phyloP scores from a whole-genome alignment of 2,797 vertebrate species.

The Linurgus olivaceus region DNA sequence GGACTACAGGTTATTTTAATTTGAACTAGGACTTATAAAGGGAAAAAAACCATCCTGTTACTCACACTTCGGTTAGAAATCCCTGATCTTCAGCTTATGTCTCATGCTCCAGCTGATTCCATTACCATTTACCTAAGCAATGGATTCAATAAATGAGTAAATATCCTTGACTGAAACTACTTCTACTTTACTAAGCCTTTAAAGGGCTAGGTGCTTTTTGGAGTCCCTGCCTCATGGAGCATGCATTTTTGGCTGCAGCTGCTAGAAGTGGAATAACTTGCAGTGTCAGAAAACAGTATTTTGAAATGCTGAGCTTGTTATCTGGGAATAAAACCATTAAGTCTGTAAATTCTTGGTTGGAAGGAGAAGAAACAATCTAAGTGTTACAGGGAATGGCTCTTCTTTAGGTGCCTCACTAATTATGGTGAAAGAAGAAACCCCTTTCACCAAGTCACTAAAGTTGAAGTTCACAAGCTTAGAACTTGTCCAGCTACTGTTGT shows the following conservation, averaged over 20 bases:
- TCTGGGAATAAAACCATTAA: not conserved
- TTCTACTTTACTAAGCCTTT: not conserved
- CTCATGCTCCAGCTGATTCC: not conserved
- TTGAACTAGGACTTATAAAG: not conserved
- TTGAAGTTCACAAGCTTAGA: not conserved
- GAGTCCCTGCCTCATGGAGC: not conserved
- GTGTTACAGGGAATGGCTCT: not conserved
- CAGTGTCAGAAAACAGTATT: not conserved
- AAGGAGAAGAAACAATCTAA: not conserved
- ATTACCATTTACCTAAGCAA: slow-evolving; percentile 8
- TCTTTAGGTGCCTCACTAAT: not conserved
- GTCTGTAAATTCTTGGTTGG: not conserved
- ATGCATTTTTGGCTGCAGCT: not conserved
- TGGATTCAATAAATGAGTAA: not conserved
- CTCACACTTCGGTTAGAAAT: not conserved
- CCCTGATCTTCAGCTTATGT: not conserved
- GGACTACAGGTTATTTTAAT: not conserved
- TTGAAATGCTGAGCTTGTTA: not conserved
- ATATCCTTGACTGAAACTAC: not conserved
- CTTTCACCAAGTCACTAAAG: not conserved
- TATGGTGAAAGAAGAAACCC: not conserved
- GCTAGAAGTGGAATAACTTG: not conserved
- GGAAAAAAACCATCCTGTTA: not conserved
- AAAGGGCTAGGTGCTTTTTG: not conserved
- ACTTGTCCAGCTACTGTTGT: not conserved